Conservation (phyloP, 1,140 invertebrate genomes). For the Cepaea nemoralis region DNA sequence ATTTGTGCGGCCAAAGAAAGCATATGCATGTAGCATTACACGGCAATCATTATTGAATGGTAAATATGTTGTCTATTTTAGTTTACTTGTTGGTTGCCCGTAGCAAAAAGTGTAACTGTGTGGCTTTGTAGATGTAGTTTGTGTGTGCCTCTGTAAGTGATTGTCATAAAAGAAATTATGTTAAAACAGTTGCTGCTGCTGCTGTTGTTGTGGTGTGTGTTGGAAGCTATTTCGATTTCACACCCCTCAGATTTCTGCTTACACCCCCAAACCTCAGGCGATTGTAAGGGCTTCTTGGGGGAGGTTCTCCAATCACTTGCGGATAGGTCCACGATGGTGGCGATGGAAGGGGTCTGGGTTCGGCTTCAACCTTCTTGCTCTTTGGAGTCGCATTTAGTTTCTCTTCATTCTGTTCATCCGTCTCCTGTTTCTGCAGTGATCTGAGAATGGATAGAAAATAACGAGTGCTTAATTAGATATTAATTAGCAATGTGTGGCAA, state of each 20-base stretch:
- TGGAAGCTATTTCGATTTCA: neutral
- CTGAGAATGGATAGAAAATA: neutral
- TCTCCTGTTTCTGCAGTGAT: conserved; percentile 15
- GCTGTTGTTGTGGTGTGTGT: no score
- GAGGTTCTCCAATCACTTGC: neutral
- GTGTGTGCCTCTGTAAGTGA: no score
- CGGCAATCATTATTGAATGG: no score
- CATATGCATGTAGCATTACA: no score
- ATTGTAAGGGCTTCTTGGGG: conserved; percentile 29
- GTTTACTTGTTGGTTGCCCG: no score
- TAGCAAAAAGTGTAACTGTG: no score
- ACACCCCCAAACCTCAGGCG: conserved; percentile 21
- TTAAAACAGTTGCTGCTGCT: no score
- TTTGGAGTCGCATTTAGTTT: neutral
- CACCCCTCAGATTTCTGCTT: conserved; percentile 14
- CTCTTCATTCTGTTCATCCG: neutral
- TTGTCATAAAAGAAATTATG: no score
- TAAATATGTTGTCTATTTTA: no score
- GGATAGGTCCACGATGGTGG: conserved; percentile 28
- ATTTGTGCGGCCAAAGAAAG: no score
- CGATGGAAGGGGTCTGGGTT: conserved; percentile 21
- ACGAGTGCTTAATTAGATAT: no score
- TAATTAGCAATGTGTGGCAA: neutral
- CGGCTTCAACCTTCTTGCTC: neutral
- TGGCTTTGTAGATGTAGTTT: no score